Percentiles rank a stretch among this genome's conserved stretches.
These are phyloP conservation scores for Heliothis virescens DNA, from an alignment of 1,140 invertebrate genomes.

Conservation along the genomic window DNA sequence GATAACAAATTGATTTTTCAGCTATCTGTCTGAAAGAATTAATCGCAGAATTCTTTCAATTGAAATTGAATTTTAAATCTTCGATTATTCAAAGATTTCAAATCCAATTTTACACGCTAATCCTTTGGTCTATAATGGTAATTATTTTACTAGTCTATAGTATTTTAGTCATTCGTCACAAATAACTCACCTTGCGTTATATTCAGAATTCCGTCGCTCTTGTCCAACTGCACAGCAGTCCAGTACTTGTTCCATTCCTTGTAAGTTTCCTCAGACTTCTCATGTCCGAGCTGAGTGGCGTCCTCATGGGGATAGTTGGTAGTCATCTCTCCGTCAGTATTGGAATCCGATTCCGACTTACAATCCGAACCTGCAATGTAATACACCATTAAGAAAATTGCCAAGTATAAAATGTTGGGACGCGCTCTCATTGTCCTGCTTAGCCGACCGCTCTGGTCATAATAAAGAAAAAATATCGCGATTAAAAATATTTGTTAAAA, in stretches of 20 bases:
- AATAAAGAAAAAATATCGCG: background rate
- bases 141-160: too few species aligned
- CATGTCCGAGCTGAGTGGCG: constrained; percentile 64
- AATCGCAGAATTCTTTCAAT: too few species aligned
- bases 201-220: constrained; percentile 62
- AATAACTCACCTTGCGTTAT: constrained; percentile 63
- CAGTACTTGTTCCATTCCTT: constrained; percentile 74
- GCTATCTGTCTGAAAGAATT: too few species aligned
- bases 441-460: background rate
- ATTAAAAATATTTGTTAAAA: background rate
- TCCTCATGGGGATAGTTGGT: constrained; percentile 68
- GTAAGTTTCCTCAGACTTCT: constrained; percentile 73
- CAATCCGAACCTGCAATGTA: constrained; percentile 58
- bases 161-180: background rate
- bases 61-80: too few species aligned
- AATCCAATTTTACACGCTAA: too few species aligned
- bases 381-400: constrained; percentile 2
- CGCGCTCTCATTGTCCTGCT: background rate
- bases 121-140: too few species aligned
- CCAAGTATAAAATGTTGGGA: background rate
- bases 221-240: constrained; percentile 57
- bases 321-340: constrained; percentile 67
- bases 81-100: too few species aligned
- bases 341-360: constrained; percentile 66
- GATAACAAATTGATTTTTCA: too few species aligned